Evolutionary conservation across 1,140 invertebrate species (phyloP).

Genomic region (Branchinecta lynchi): DNA sequence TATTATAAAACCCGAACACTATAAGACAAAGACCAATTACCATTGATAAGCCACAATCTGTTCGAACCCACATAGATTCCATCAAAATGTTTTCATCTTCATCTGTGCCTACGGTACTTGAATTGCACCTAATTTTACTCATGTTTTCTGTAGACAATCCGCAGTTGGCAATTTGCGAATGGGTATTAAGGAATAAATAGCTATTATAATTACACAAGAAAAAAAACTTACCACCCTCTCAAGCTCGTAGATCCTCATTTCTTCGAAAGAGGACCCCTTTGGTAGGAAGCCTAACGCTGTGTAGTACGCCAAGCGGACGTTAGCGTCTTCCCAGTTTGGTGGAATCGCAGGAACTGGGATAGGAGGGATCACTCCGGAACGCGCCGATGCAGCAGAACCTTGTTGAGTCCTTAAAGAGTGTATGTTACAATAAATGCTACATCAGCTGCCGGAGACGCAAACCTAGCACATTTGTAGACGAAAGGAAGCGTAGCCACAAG

Average conservation of each 20-base stretch:
- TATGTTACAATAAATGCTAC: not conserved
- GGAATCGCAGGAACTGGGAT: not conserved
- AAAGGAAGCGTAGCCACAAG: not conserved
- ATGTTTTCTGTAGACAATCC: no score
- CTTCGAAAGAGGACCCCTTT: not conserved
- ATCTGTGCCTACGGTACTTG: no score
- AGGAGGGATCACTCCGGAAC: not conserved
- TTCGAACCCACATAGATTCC: no score
- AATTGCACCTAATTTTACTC: no score
- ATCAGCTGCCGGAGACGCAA: not conserved
- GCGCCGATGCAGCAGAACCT: not conserved
- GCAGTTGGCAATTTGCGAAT: no score
- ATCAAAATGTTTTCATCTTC: no score
- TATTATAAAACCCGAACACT: no score
- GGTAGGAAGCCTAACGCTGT: not conserved
- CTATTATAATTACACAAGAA: no score
- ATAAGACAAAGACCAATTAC: no score
- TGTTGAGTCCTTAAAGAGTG: not conserved
- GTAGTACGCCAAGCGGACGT: not conserved
- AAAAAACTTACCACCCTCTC: not conserved
- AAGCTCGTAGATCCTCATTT: not conserved
- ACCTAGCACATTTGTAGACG: not conserved
- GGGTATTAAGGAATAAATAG: no score
- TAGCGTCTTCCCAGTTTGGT: not conserved
- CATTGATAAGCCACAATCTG: no score